phyloP scores from a whole-genome alignment of 2,797 vertebrate genomes.

The Rhabdophis nuchalis region DNA sequence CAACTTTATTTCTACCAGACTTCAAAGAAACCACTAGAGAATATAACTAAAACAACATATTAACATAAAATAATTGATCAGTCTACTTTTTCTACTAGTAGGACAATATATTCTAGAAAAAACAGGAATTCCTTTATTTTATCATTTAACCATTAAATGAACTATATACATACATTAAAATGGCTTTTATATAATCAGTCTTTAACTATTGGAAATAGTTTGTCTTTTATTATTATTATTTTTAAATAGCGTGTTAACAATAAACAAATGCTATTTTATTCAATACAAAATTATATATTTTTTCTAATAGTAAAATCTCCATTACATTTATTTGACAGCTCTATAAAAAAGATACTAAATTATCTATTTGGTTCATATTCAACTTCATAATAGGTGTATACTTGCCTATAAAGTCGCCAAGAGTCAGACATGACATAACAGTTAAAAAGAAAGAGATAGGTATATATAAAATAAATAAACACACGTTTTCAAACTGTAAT shows the following conservation, averaged over 20 bases:
- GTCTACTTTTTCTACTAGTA: not conserved
- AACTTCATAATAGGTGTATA: not conserved
- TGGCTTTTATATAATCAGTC: not conserved
- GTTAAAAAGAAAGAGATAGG: not conserved
- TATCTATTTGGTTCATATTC: not conserved
- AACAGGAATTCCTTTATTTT: not conserved
- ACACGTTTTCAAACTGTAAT: not conserved
- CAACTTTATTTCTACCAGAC: not conserved
- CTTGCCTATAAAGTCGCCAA: not conserved
- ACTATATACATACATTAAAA: not conserved
- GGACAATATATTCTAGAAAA: not conserved
- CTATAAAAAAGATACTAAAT: not conserved
- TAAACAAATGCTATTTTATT: not conserved
- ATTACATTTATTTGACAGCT: not conserved
- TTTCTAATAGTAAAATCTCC: not conserved
- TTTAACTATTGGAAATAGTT: not conserved
- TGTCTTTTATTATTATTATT: slow-evolving; percentile 5
- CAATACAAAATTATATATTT: not conserved
- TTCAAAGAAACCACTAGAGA: not conserved
- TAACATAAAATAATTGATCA: not conserved
- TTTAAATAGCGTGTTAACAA: not conserved
- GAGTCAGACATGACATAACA: not conserved
- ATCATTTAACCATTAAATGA: not conserved
- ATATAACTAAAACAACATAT: not conserved
- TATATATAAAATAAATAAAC: not conserved